Base-by-base conservation (phyloP, 2,113 vertebrate species). In the Pogona vitticeps region DNA sequence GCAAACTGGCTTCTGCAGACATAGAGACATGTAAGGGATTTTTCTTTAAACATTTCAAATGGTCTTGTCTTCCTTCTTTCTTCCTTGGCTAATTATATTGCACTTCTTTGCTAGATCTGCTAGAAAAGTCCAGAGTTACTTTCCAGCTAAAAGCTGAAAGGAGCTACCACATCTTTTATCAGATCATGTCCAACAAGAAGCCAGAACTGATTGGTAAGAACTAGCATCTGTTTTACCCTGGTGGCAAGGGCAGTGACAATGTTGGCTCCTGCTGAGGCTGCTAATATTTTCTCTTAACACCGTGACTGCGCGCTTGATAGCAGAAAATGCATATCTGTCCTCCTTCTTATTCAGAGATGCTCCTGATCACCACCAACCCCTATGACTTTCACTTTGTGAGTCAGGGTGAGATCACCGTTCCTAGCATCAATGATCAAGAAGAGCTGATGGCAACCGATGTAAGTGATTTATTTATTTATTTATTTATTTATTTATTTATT, bases 1-100 rank as follows among this genome's bases (percentile, higher is more conserved):
- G 98, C 18, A 98, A 98, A 92, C 91, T 99, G 85, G 97, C 98
- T 82, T 99, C 98, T 78, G 98, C 98, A 94, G 98, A 98, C 90
- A 99, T 98, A 92, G 98, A 99, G 95, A 99, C 98, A 33, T 98
- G 98, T 98, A 95, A 97, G 97, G 73, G 63, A 31, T 31, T 28
- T 36, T 84, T 21, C 52, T 28, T 52, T 18, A 2, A 33, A 76
- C 26, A 28, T 23, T 20, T 56, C 26, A 23, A 21, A 46, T 78
- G 52, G 58, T 2, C 1, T 17, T 59, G n/a, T 46, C 38, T 12
- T 33, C 71, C 38, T 52, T n/a, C 65, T 12, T n/a, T 12, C 10
- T n/a, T 38, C 40, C 7, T 46, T 13, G 18, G 46, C 33, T 91
- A n/a, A 86, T 17, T 61, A 59, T 36, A 63, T 42, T 68, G 80